Base-by-base conservation (phyloP, 2,113 vertebrate species). In the Anolis carolinensis region DNA sequence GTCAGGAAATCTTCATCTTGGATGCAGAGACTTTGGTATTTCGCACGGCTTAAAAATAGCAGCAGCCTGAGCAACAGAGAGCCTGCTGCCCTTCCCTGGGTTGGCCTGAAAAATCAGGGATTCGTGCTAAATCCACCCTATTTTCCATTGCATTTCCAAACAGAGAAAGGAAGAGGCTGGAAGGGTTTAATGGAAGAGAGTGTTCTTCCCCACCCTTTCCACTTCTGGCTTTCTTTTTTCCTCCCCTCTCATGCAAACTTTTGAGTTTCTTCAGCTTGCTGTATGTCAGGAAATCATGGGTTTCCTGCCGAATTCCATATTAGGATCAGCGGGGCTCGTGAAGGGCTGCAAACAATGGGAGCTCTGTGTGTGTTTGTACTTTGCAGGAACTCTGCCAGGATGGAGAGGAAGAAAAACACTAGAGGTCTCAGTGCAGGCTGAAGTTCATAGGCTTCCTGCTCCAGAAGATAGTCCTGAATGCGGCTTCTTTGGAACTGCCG, bases 251-350 rank as follows among this genome's bases (percentile, higher is more conserved):
- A 52, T 3, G 78, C 59, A 81, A 52, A 9, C 78, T 59, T 55
- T 81, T 81, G 65, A 81, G 95, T 96, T 96, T 95, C 95, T 96
- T 89, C 92, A 92, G 95, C 94, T 94, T 93, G 95, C 95, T 87
- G 93, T 94, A 95, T 94, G 94, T 96, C 96, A 97, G 97, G 96
- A 97, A 97, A 96, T 97, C 96, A 96, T 97, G 96, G 94, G 96
- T 97, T 97, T 97, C 96, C 97, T 97, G 96, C 96, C 93, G 95
- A 96, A 96, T 96, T 97, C 97, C 97, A 96, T 97, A 97, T 97
- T 97, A 96, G 96, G 96, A 96, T 95, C 95, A 96, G 96, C 94
- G 96, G 95, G 96, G 95, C 95, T 96, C 95, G 14, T 93, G 95
- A 96, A 95, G 92, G 92, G 94, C 95, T 95, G 95, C 94, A 93